phyloP scores from a whole-genome alignment of 2,797 vertebrate genomes.

The Acanthurus lineatus region DNA sequence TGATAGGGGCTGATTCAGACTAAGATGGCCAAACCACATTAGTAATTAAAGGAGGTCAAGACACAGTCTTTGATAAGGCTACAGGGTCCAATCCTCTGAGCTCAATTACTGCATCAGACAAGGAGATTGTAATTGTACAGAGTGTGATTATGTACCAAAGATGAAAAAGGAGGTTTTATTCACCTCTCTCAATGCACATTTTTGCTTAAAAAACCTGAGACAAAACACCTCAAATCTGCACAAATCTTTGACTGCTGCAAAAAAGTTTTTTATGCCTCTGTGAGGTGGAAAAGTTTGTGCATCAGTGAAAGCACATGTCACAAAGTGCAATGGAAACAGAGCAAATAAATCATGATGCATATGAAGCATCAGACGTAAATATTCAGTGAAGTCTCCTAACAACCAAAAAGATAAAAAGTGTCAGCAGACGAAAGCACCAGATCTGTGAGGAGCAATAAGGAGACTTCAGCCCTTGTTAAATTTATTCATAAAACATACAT shows the following conservation, averaged over 20 bases:
- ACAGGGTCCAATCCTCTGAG: neutral
- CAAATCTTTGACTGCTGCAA: too few species aligned
- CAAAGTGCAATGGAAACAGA: neutral
- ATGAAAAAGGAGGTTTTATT: neutral
- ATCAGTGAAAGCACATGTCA: neutral
- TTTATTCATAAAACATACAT: neutral
- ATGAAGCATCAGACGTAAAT: neutral
- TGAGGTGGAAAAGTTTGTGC: too few species aligned
- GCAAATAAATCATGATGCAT: neutral
- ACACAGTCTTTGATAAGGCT: conserved; percentile 13
- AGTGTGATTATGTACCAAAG: neutral
- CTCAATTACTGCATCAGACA: conserved; percentile 5
- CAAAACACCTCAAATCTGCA: too few species aligned
- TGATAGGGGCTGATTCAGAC: conserved; percentile 6
- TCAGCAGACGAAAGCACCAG: neutral
- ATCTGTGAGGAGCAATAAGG: neutral
- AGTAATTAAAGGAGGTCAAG: conserved; percentile 3
- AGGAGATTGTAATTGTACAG: neutral
- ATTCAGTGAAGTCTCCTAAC: neutral
- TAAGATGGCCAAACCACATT: neutral
- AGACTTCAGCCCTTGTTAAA: neutral
- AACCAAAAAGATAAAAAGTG: neutral
- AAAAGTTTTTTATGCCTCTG: too few species aligned
- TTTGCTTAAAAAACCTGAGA: neutral
- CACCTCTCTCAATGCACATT: neutral